phyloP scores from a whole-genome alignment of 2,888 invertebrate species.

The Drosophila leonis region DNA sequence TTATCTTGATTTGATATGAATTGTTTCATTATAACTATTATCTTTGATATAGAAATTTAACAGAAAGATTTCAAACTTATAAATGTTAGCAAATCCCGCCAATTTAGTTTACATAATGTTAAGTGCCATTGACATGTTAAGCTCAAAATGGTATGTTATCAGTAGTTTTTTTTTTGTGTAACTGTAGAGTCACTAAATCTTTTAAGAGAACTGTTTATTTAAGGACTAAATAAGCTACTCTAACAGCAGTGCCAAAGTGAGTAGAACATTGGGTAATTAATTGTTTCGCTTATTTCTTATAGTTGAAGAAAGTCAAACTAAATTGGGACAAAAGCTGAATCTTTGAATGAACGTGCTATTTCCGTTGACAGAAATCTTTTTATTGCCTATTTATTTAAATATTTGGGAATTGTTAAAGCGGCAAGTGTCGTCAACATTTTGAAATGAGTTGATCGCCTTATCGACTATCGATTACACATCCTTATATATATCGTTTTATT shows the following conservation, averaged over 20 bases:
- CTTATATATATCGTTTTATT: too few species aligned
- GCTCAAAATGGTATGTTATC: neutral
- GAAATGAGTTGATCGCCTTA: too few species aligned
- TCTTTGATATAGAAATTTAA: neutral
- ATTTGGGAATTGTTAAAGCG: too few species aligned
- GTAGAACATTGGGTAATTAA: neutral
- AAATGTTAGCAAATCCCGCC: too few species aligned
- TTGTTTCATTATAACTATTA: neutral
- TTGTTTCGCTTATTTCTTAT: neutral
- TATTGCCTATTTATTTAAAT: too few species aligned
- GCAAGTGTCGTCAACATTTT: too few species aligned
- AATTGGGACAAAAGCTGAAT: neutral
- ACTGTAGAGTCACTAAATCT: too few species aligned
- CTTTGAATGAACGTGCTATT: too few species aligned
- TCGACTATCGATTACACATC: too few species aligned
- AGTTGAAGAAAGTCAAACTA: neutral
- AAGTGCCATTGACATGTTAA: neutral
- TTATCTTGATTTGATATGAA: conserved; percentile 47
- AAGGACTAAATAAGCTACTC: neutral
- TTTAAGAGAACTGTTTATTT: neutral
- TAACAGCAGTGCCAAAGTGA: too few species aligned
- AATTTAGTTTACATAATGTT: neutral
- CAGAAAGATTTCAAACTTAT: neutral
- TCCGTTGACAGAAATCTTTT: too few species aligned
- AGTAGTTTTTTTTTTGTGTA: too few species aligned